These are phyloP conservation scores for roundworm (Caenorhabditis elegans) DNA, from an alignment of 1,140 invertebrate species.

Conservation along the genomic window WBcel235 BX284605.5:4857501-4858000, in stretches of 20 bases:
- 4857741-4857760: constrained; percentile 52
- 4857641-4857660: too few relatives aligned
- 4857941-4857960: too few relatives aligned
- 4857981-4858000: too few relatives aligned
- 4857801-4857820: constrained; percentile 51
- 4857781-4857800: constrained; percentile 51
- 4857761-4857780: constrained; percentile 48
- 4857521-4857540: constrained; percentile 49
- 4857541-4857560: too few relatives aligned
- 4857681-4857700: neutral
- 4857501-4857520: constrained; percentile 55
- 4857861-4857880: constrained; percentile 15
- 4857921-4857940: constrained; percentile 35
- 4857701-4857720: neutral
- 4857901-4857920: constrained; percentile 48
- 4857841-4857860: constrained; percentile 20
- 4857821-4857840: constrained; percentile 41
- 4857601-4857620: too few relatives aligned
- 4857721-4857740: constrained; percentile 51
- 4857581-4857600: too few relatives aligned
- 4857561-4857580: too few relatives aligned
- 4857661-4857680: too few relatives aligned
- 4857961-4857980: too few relatives aligned
- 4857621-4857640: too few relatives aligned
- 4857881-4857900: constrained; percentile 39